Conservation (phyloP, 2,113 vertebrate species). For the Pteropus alecto region DNA sequence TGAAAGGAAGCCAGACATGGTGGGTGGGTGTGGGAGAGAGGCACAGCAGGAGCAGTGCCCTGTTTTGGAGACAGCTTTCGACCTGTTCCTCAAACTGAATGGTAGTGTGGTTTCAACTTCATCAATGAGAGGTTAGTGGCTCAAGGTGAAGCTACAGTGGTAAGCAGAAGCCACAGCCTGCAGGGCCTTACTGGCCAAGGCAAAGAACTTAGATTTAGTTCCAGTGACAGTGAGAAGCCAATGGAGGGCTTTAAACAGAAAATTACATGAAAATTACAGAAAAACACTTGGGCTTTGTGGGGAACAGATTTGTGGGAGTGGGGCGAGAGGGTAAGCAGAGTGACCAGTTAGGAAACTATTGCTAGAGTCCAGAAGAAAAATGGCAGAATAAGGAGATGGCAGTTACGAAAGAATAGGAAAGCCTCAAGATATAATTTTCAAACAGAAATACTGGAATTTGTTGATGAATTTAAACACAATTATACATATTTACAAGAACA, state of each 20-base stretch:
- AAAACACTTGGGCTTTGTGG: not conserved
- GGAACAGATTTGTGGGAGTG: not conserved
- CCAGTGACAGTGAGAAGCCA: not conserved
- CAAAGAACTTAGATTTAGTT: not conserved
- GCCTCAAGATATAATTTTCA: not conserved
- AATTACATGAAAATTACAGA: not conserved
- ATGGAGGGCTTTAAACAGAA: not conserved
- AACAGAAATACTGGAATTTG: not conserved
- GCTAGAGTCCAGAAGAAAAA: not conserved
- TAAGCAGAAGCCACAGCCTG: not conserved
- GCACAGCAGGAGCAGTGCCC: not conserved
- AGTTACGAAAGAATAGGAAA: not conserved
- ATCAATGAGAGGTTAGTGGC: not conserved
- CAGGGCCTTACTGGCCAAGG: not conserved
- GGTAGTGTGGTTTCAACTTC: not conserved
- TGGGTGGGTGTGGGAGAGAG: fast-evolving
- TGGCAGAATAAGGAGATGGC: not conserved
- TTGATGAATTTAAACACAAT: not conserved
- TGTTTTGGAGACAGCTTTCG: not conserved
- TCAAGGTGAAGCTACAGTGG: not conserved
- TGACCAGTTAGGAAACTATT: not conserved
- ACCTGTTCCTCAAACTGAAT: not conserved
- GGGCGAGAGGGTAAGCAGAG: not conserved
- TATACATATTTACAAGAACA: constrained; percentile 18
- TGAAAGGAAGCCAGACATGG: not conserved